Evolutionary conservation across 2,797 vertebrate genomes (phyloP).

Genomic region (Graptemys geographica): DNA sequence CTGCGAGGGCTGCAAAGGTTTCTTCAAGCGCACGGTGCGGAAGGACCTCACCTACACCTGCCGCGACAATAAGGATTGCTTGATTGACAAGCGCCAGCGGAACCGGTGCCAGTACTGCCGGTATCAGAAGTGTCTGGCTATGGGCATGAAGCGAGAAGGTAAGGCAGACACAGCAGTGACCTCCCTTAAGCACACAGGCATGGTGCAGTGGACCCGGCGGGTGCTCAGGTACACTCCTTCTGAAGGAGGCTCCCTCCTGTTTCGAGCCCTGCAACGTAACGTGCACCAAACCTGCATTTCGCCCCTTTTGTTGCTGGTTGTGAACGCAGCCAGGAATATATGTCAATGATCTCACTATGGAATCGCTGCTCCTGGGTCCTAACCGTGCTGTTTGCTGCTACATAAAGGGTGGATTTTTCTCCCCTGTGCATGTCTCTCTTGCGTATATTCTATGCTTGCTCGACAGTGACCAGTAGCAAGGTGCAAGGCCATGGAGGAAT

Average conservation of each 20-base stretch:
- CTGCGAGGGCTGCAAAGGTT: slow-evolving; percentile 98
- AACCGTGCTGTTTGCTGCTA: not conserved
- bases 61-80: slow-evolving; percentile 96
- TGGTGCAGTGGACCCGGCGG: not conserved
- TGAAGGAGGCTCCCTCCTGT: rapidly evolving
- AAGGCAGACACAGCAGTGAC: slow-evolving; percentile 70
- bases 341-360: rapidly evolving
- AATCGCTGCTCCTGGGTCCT: not conserved
- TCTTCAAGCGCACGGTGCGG: slow-evolving; percentile 97
- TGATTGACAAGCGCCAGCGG: slow-evolving; percentile 97
- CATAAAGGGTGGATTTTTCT: not conserved
- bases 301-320: not conserved
- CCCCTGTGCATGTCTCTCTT: rapidly evolving
- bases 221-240: rapidly evolving
- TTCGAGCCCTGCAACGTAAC: rapidly evolving
- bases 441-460: rapidly evolving
- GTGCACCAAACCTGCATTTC: not conserved
- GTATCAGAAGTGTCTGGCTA: slow-evolving; percentile 99
- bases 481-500: not conserved
- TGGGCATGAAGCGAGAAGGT: slow-evolving; percentile 99
- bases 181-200: not conserved
- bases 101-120: slow-evolving; percentile 99
- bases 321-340: not conserved
- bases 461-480: not conserved
- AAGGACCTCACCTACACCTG: slow-evolving; percentile 98